phyloP scores from a whole-genome alignment of 2,797 vertebrate species.

The Emydoidea blandingii region DNA sequence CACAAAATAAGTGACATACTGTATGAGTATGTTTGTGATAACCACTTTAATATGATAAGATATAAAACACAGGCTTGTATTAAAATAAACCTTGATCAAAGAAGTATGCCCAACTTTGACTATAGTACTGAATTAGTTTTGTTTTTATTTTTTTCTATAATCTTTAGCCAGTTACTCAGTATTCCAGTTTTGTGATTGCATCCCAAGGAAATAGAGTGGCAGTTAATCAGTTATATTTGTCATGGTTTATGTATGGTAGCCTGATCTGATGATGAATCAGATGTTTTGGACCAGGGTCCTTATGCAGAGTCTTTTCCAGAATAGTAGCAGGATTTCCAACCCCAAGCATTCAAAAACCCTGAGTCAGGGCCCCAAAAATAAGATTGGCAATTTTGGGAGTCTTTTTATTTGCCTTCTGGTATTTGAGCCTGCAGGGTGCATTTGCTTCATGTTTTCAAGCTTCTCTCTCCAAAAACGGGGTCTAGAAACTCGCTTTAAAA shows the following conservation, averaged over 20 bases:
- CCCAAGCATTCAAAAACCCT: not conserved
- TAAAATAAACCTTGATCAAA: not conserved
- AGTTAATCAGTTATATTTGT: not conserved
- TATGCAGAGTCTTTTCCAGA: accelerated
- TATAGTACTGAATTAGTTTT: not conserved
- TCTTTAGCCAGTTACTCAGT: not conserved
- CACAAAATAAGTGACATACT: not conserved
- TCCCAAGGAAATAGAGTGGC: not conserved
- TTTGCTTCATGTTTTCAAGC: not conserved
- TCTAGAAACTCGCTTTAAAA: not conserved
- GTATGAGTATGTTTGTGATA: not conserved
- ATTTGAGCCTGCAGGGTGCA: not conserved
- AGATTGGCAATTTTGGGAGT: not conserved
- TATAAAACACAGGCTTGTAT: not conserved
- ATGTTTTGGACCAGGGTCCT: not conserved
- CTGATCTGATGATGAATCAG: not conserved
- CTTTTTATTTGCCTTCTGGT: not conserved
- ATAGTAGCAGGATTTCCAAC: not conserved
- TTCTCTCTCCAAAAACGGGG: not conserved
- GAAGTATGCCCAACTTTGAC: not conserved
- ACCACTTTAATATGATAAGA: not conserved
- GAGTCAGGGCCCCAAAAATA: not conserved
- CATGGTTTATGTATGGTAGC: not conserved
- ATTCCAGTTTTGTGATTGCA: not conserved
- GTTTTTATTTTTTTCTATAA: not conserved